phyloP scores from a whole-genome alignment of 2,797 vertebrate species.

The Cyclopterus lumpus region DNA sequence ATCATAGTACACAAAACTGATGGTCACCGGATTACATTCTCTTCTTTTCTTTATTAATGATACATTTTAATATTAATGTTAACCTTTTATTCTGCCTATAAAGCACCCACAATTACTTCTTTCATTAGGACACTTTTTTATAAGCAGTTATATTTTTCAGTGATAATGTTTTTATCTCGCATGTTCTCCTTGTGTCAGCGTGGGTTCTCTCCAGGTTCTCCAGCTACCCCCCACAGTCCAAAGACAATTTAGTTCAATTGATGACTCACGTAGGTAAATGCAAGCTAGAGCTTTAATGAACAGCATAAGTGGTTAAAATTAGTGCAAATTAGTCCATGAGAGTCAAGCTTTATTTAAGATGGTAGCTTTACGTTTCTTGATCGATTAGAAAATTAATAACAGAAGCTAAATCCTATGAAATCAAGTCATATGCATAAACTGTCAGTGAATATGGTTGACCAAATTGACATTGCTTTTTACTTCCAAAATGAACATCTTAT shows the following conservation, averaged over 20 bases:
- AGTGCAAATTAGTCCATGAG: too few species aligned
- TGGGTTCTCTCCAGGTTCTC: too few species aligned
- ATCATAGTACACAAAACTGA: conserved; percentile 1
- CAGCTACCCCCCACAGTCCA: too few species aligned
- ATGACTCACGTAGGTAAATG: too few species aligned
- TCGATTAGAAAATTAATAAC: neutral
- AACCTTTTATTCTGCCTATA: neutral
- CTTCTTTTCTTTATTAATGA: neutral
- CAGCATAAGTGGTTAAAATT: too few species aligned
- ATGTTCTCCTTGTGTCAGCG: too few species aligned
- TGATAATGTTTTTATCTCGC: too few species aligned
- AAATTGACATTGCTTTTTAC: neutral
- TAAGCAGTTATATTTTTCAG: too few species aligned
- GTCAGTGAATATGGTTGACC: too few species aligned
- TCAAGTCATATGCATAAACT: neutral
- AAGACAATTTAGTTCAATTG: too few species aligned
- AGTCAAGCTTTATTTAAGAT: neutral
- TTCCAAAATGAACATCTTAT: neutral
- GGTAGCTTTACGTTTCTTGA: neutral
- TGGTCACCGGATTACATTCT: neutral
- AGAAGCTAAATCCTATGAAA: neutral
- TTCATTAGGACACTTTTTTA: neutral
- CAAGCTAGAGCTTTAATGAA: too few species aligned
- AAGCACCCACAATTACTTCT: conserved; percentile 1
- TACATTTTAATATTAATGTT: neutral